Evolutionary conservation across 2,113 vertebrate genomes (phyloP).

Genomic region (Australoheros scitulus): DNA sequence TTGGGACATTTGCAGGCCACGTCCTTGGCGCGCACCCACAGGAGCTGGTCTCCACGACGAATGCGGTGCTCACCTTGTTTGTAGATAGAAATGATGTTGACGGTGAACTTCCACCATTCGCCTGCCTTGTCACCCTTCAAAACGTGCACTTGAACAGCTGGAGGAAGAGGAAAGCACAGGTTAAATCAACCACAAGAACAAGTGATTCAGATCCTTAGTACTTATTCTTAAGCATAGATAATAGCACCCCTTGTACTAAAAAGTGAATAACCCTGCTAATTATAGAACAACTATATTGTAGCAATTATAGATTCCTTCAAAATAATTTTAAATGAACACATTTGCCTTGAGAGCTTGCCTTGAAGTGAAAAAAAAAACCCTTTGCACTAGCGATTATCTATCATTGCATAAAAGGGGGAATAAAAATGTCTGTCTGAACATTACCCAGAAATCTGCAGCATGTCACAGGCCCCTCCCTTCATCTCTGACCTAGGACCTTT

Average conservation of each 20-base stretch:
- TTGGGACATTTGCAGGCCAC: conserved; percentile 97
- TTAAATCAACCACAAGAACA: background rate
- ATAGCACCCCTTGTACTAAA: background rate
- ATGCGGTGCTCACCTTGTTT: conserved; percentile 95
- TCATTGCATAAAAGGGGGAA: conserved; percentile 9
- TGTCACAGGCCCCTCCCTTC: conserved; percentile 38
- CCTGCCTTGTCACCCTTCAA: conserved; percentile 94
- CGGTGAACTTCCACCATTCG: conserved; percentile 99
- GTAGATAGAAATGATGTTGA: conserved; percentile 97
- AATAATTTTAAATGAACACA: background rate
- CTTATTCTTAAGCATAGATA: background rate
- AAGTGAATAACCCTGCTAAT: background rate
- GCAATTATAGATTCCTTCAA: background rate
- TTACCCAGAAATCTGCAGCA: conserved; percentile 23
- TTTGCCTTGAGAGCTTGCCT: too few species aligned
- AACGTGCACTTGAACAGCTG: conserved; percentile 95
- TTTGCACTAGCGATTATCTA: background rate
- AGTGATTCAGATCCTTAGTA: background rate
- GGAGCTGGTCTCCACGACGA: conserved; percentile 94
- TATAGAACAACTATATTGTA: background rate
- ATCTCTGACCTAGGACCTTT: conserved; percentile 76
- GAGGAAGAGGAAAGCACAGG: background rate
- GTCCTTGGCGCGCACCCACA: conserved; percentile 97
- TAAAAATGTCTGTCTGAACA: conserved; percentile 6
- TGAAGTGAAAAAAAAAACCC: background rate